These are phyloP conservation scores for Eupithecia abbreviata DNA, from an alignment of 2,888 invertebrate species.

Conservation along the genomic window DNA sequence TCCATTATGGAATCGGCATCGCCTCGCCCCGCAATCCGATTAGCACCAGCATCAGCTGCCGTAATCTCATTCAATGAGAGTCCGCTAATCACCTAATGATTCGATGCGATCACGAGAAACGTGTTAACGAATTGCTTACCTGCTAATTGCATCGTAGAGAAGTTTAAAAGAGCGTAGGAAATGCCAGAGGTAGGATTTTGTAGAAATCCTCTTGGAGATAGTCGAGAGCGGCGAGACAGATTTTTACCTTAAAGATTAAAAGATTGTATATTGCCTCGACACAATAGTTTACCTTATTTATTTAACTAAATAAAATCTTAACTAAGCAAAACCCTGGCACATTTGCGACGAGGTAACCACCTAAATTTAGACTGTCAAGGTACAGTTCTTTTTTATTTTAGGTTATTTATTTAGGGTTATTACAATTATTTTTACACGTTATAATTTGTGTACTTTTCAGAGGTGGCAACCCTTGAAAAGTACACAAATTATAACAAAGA, in stretches of 20 bases:
- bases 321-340: background rate
- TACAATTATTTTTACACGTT: no score
- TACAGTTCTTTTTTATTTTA: no score
- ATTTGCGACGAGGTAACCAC: background rate
- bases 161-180: background rate
- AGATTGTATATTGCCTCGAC: background rate
- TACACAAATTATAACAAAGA: no score
- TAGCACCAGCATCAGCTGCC: constrained; percentile 52
- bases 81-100: constrained; percentile 14
- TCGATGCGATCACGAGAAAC: background rate
- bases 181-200: background rate
- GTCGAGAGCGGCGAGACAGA: background rate
- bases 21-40: constrained; percentile 65
- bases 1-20: constrained; percentile 57
- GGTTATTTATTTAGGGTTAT: no score
- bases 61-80: constrained; percentile 23
- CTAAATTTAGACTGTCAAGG: no score
- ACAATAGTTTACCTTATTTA: background rate
- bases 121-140: background rate
- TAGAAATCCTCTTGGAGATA: background rate
- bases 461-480: no score
- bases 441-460: no score
- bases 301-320: background rate
- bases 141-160: background rate
- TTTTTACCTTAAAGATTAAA: background rate